phyloP scores from a whole-genome alignment of 2,797 vertebrate genomes.

The Gadopsis marmoratus region DNA sequence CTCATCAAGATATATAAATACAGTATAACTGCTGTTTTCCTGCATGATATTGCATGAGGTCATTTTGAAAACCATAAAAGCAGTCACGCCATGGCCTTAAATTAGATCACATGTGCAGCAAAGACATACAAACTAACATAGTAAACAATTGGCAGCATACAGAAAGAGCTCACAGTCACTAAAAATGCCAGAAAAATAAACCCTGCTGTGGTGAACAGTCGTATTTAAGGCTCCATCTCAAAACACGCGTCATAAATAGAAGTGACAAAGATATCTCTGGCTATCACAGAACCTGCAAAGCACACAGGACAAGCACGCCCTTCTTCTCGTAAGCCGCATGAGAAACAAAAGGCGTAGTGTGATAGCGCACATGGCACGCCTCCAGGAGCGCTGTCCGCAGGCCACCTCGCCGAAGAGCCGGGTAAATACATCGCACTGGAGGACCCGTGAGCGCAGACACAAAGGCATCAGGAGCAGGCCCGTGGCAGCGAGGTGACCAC shows the following conservation, averaged over 20 bases:
- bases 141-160: slow-evolving; percentile 39
- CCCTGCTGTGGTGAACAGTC: slow-evolving; percentile 44
- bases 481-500: slow-evolving; percentile 64
- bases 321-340: slow-evolving; percentile 62
- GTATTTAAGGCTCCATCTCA: slow-evolving; percentile 62
- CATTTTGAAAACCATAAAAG: not conserved
- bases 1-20: not conserved
- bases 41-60: not conserved
- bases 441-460: slow-evolving; percentile 56
- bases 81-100: not conserved
- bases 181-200: slow-evolving; percentile 60
- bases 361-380: slow-evolving; percentile 51
- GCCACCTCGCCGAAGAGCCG: slow-evolving; percentile 48
- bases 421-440: slow-evolving; percentile 51
- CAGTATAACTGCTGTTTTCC: not conserved
- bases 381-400: slow-evolving; percentile 64
- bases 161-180: slow-evolving; percentile 32
- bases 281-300: slow-evolving; percentile 70
- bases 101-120: not conserved
- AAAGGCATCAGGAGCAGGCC: slow-evolving; percentile 58
- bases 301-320: slow-evolving; percentile 65
- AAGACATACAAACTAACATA: slow-evolving; percentile 39
- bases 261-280: slow-evolving; percentile 75
- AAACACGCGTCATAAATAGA: slow-evolving; percentile 74
- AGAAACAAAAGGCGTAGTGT: slow-evolving; percentile 76